phyloP scores from a whole-genome alignment of 2,113 vertebrate genomes.

The Eublepharis macularius region DNA sequence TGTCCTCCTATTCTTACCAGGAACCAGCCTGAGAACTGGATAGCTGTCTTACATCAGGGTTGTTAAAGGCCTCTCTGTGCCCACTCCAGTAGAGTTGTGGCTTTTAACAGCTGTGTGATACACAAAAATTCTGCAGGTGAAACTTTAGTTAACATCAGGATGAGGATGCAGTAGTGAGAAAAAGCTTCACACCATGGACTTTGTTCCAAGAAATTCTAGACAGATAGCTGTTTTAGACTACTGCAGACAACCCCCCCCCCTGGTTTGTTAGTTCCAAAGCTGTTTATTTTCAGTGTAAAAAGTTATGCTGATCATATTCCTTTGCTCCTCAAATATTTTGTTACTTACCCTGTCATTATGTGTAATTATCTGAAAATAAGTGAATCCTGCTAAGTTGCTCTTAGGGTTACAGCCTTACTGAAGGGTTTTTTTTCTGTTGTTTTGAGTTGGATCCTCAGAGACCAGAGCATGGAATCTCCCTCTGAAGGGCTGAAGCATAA shows the following conservation, averaged over 20 bases:
- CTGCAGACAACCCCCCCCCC: no score
- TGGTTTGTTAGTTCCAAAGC: no score
- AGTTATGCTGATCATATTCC: neutral
- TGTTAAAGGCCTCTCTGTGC: no score
- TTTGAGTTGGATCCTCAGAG: neutral
- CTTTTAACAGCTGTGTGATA: neutral
- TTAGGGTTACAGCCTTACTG: neutral
- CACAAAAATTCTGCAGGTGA: neutral
- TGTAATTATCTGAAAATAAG: neutral
- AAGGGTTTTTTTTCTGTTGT: neutral
- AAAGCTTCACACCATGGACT: neutral
- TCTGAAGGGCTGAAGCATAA: neutral
- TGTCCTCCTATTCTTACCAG: no score
- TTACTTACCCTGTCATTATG: neutral
- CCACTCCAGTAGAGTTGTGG: neutral
- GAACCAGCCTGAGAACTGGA: neutral
- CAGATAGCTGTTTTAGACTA: no score
- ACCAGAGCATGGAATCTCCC: constrained; percentile 21
- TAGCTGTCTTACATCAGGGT: neutral
- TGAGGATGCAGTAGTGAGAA: neutral
- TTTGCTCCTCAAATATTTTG: neutral
- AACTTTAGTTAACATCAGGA: neutral
- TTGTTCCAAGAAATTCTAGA: neutral
- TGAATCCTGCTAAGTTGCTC: neutral
- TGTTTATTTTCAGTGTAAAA: no score